Percentiles rank a stretch among this genome's conserved stretches.
These are phyloP conservation scores for Tinamus guttatus DNA, from an alignment of 2,113 vertebrate species.

Conservation along the genomic window DNA sequence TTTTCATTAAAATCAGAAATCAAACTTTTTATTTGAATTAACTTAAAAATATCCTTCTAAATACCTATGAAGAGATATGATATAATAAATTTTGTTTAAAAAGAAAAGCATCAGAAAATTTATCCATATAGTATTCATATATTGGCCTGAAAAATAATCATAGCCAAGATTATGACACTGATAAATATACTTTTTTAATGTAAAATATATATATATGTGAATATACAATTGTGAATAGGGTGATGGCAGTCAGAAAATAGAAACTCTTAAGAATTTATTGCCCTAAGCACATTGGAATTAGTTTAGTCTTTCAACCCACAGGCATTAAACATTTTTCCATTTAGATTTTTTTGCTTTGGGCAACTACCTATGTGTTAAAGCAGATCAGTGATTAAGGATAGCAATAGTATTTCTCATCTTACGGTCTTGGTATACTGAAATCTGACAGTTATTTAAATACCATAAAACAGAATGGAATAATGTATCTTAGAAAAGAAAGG, in stretches of 20 bases:
- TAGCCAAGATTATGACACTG: neutral
- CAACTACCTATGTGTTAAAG: neutral
- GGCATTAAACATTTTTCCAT: neutral
- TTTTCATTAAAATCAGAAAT: neutral
- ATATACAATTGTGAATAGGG: neutral
- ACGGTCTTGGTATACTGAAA: neutral
- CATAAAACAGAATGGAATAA: neutral
- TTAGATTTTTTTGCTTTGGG: neutral
- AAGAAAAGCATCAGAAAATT: neutral
- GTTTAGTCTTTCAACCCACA: neutral
- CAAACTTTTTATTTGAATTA: neutral
- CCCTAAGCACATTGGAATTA: neutral
- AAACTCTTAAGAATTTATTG: neutral
- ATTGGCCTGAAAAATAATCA: neutral
- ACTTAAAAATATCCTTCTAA: neutral
- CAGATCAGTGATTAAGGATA: neutral
- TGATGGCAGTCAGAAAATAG: neutral
- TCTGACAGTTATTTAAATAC: neutral
- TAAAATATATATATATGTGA: neutral
- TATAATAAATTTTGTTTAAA: neutral
- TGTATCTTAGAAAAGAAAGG: neutral
- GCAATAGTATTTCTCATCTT: neutral
- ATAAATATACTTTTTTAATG: neutral
- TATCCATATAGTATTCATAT: neutral
- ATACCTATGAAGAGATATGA: neutral